phyloP scores from a whole-genome alignment of 1,140 invertebrate species.

The Lepidurus packardi region DNA sequence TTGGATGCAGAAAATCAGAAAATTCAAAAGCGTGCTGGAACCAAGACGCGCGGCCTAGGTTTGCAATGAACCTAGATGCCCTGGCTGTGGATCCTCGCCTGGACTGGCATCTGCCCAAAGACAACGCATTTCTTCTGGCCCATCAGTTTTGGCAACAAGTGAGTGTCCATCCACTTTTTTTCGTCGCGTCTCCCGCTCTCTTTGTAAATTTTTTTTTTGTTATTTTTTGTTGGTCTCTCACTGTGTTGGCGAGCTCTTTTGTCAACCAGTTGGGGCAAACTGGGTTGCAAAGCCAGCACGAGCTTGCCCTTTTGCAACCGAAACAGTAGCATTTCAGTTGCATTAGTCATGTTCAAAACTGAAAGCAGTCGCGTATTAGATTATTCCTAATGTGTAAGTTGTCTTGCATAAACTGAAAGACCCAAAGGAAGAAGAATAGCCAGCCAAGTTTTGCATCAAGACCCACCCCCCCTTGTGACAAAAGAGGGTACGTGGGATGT shows the following conservation, averaged over 20 bases:
- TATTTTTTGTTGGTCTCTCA: background rate
- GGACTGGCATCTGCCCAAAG: constrained; percentile 17
- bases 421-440: background rate
- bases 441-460: too few species aligned
- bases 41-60: constrained; percentile 1
- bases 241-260: background rate
- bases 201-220: background rate
- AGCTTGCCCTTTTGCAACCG: background rate
- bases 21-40: background rate
- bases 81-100: constrained; percentile 9
- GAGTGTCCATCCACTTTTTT: background rate
- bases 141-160: constrained; percentile 21
- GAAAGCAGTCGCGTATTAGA: background rate
- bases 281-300: background rate
- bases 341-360: constrained; percentile 15
- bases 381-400: background rate
- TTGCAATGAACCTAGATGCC: constrained; percentile 21
- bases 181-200: background rate
- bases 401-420: background rate
- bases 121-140: constrained; percentile 20
- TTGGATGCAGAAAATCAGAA: background rate
- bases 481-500: too few species aligned
- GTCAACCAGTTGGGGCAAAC: constrained; percentile 9
- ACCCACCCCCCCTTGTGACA: too few species aligned
- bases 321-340: background rate